These are phyloP conservation scores for Noctua comes DNA, from an alignment of 2,888 invertebrate genomes.

Conservation along the genomic window DNA sequence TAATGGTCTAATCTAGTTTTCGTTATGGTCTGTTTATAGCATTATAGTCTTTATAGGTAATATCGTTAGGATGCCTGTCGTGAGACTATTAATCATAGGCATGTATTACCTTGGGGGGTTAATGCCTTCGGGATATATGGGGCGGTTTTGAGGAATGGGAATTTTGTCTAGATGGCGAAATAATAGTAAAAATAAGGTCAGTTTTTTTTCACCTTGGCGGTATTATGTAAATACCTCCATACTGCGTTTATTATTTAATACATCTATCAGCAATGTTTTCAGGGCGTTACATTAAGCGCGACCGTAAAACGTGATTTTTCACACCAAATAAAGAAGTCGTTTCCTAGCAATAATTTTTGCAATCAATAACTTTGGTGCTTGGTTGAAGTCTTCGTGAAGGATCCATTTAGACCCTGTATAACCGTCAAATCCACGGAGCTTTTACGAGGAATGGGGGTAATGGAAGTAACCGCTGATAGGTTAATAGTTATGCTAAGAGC, in stretches of 20 bases:
- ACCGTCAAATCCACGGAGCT: neutral
- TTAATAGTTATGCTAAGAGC: neutral
- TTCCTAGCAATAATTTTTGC: neutral
- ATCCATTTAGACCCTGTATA: neutral
- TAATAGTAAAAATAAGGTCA: neutral
- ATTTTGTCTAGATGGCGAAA: neutral
- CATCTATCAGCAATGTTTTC: neutral
- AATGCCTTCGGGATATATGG: conserved; percentile 12
- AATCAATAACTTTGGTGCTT: neutral
- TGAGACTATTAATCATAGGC: conserved; percentile 26
- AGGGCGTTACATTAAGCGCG: neutral
- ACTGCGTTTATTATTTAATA: neutral
- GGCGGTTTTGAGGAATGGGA: neutral
- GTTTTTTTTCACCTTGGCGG: neutral
- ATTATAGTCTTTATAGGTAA: conserved; percentile 23
- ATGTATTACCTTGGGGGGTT: neutral
- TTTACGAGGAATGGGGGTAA: neutral
- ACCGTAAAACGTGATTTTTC: neutral
- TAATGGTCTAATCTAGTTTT: conserved; percentile 14
- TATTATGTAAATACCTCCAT: neutral
- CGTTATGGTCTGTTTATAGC: neutral
- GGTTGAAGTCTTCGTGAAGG: neutral
- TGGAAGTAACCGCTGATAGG: neutral
- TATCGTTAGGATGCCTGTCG: conserved; percentile 10
- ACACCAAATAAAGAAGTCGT: neutral